Evolutionary conservation across 2,797 vertebrate genomes (phyloP), one percentile per base, ranked within the genome.

Genomic region (Thunnus albacares): DNA sequence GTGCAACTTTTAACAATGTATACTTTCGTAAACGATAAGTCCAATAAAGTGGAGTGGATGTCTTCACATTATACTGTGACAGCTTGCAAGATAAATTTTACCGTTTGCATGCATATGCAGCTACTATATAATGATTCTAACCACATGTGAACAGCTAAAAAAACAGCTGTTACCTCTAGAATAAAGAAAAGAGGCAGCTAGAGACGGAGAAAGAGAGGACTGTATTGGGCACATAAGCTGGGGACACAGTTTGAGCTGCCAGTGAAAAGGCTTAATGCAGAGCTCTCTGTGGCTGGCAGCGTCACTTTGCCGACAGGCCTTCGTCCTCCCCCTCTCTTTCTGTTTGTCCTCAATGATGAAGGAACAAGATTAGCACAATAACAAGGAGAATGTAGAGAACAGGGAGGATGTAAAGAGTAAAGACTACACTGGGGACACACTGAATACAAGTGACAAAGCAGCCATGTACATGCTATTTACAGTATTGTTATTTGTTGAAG

Each of bases 211-310:
- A 45, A 67, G 59, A 79, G n/a, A 77, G 63, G 77, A 47, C 56
- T 73, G 59, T 64, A 77, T 77, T 87, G 86, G 85, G 75, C 68
- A 69, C 71, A 85, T 68, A 78, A 85, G 82, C 85, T 83, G 71
- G 14, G 89, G 84, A 86, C 58, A 62, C 79, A 86, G 68, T 83
- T 68, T 49, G 75, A 84, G 86, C 77, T 90, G 89, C 86, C 88
- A 90, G 86, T 77, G 85, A 87, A 81, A 82, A 66, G 77, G 75
- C 85, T 90, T 91, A 89, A 91, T 88, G 77, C 81, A 83, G 83
- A 89, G 83, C 65, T 85, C 64, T 84, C 53, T 75, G 77, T 58
- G 59, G 74, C 83, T 92, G 83, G 83, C 87, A 90, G 90, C 85
- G 82, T 73, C 81, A 85, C 82, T 85, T 87, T 84, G 86, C 86